These are phyloP conservation scores for Salminus brasiliensis DNA, from an alignment of 2,113 vertebrate genomes.

Conservation along the genomic window DNA sequence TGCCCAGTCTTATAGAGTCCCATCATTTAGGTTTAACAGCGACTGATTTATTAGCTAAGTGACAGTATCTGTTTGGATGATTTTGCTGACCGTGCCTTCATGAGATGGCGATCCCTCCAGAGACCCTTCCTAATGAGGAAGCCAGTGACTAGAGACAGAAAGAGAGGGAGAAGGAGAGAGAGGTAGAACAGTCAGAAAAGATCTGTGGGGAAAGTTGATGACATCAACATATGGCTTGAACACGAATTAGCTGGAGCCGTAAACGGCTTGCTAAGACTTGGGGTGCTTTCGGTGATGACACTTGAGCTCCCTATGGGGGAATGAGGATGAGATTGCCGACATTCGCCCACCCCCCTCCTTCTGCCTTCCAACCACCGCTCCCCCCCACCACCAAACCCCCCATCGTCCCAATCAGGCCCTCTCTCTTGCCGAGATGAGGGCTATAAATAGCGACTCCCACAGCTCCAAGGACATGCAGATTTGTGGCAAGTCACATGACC, in stretches of 20 bases:
- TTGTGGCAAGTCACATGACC: constrained; percentile 52
- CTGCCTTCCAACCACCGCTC: constrained; percentile 9
- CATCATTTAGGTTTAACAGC: constrained; percentile 9
- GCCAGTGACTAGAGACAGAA: constrained; percentile 21
- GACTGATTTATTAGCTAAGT: constrained; percentile 34
- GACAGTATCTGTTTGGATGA: constrained; percentile 34
- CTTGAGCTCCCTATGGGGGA: constrained; percentile 55
- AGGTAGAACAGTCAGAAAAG: constrained; percentile 19
- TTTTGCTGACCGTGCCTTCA: constrained; percentile 38
- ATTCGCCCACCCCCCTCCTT: constrained; percentile 12
- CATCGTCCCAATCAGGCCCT: constrained; percentile 54
- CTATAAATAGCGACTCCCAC: constrained; percentile 60
- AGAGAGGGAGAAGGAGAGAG: not conserved
- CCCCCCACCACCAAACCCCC: constrained; percentile 47
- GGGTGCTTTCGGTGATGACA: constrained; percentile 41
- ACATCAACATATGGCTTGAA: constrained; percentile 49
- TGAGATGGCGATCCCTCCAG: constrained; percentile 34
- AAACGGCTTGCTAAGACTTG: constrained; percentile 29
- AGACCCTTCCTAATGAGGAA: constrained; percentile 31
- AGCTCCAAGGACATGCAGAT: constrained; percentile 63
- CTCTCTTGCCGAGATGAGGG: constrained; percentile 43
- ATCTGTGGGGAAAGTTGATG: constrained; percentile 27
- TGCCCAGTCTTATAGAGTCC: not conserved
- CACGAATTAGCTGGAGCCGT: constrained; percentile 46
- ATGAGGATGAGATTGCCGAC: constrained; percentile 55